Percentiles rank a stretch among this genome's conserved stretches.
phyloP scores from a whole-genome alignment of 2,113 vertebrate species.

The Petrocephalus microphthalmus region DNA sequence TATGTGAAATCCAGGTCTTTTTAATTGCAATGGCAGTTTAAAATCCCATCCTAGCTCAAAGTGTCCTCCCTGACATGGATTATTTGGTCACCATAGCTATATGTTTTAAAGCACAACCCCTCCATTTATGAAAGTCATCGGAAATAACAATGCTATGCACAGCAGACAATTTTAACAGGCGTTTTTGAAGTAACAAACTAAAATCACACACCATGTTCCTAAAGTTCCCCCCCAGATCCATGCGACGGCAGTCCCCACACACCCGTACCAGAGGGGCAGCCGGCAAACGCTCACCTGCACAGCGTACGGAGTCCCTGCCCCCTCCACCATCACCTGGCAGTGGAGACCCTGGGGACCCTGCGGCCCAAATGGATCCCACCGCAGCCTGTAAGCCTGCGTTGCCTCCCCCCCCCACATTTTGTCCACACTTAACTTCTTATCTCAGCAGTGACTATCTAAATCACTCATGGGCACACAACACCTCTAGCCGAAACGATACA shows the following conservation, averaged over 20 bases:
- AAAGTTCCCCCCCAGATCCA: conserved; percentile 87
- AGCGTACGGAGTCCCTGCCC: conserved; percentile 73
- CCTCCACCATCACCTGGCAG: conserved; percentile 76
- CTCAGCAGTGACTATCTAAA: not conserved
- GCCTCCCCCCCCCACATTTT: not conserved
- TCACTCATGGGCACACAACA: not conserved
- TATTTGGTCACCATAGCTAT: not conserved
- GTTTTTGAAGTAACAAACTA: not conserved
- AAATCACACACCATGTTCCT: conserved; percentile 11
- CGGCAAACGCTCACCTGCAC: conserved; percentile 89
- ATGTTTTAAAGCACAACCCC: not conserved
- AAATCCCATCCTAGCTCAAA: not conserved
- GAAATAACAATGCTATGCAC: not conserved
- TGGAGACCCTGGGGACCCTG: conserved; percentile 93
- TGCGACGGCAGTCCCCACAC: conserved; percentile 80
- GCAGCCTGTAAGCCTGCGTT: conserved; percentile 66
- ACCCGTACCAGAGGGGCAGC: conserved; percentile 78
- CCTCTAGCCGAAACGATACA: not conserved
- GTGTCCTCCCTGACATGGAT: not conserved
- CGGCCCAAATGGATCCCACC: conserved; percentile 64
- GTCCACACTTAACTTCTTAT: not conserved
- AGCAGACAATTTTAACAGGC: not conserved
- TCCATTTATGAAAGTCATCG: not conserved
- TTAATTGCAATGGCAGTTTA: not conserved
- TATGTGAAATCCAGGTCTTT: not conserved